phyloP scores from a whole-genome alignment of 1,140 invertebrate genomes.

The Hirudo medicinalis region DNA sequence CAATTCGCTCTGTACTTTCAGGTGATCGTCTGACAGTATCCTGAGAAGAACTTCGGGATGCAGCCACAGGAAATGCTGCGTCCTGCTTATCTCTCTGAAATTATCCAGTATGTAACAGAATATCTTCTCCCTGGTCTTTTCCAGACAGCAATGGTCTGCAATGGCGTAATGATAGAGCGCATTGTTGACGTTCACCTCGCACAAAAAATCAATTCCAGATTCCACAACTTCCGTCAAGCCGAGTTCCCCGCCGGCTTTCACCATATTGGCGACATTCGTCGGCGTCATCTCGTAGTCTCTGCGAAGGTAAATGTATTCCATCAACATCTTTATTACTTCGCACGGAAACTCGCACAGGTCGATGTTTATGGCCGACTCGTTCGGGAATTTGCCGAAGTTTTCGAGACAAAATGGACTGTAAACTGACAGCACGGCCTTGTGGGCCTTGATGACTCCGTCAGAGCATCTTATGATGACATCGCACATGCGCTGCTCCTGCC shows the following conservation, averaged over 20 bases:
- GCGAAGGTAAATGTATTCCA: constrained; percentile 8
- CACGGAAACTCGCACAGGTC: constrained; percentile 13
- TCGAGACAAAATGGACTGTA: constrained; percentile 11
- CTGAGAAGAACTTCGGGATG: background rate
- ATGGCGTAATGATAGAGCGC: constrained; percentile 16
- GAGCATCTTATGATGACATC: constrained; percentile 13
- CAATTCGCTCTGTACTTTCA: constrained; percentile 12
- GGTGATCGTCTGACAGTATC: constrained; percentile 15
- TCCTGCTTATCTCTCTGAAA: constrained; percentile 7
- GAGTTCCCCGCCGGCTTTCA: constrained; percentile 3
- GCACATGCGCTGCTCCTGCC: constrained; percentile 16
- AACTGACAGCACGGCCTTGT: background rate
- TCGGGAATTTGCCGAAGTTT: constrained; percentile 14
- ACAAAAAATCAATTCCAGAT: constrained; percentile 10
- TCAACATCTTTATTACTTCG: constrained; percentile 2
- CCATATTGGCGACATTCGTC: background rate
- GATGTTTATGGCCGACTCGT: constrained; percentile 6
- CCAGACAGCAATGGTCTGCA: constrained; percentile 11
- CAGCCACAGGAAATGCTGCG: constrained; percentile 14
- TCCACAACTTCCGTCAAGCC: constrained; percentile 14
- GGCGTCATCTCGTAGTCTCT: background rate
- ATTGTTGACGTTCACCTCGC: constrained; percentile 11
- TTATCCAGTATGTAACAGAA: constrained; percentile 15
- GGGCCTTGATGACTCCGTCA: constrained; percentile 13
- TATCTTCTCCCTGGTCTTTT: constrained; percentile 3